Conservation (phyloP, 2,888 invertebrate genomes). For the Platycheirus rosarum region DNA sequence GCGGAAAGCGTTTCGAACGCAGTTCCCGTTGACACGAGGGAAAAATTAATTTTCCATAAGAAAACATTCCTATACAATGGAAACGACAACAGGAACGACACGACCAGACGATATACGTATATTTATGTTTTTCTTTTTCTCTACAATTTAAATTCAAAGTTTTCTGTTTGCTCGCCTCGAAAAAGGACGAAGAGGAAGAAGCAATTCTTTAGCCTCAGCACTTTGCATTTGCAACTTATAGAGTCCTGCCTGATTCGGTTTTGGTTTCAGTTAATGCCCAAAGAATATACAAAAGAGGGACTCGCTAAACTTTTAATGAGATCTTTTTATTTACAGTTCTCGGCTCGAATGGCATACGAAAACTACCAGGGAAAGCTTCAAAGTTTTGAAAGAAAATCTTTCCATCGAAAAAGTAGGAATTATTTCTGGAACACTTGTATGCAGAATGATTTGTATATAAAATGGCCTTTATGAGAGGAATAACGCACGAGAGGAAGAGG, state of each 20-base stretch:
- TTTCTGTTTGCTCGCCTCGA: constrained; percentile 32
- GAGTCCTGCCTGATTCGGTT: constrained; percentile 61
- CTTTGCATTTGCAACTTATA: constrained; percentile 65
- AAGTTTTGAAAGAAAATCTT: constrained; percentile 65
- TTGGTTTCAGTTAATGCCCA: constrained; percentile 71
- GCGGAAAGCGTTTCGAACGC: constrained; percentile 38
- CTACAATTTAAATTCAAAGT: constrained; percentile 58
- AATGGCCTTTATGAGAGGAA: neutral
- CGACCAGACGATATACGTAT: constrained; percentile 37
- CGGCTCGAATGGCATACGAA: constrained; percentile 45
- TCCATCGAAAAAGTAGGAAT: constrained; percentile 4
- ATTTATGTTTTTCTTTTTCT: constrained; percentile 22
- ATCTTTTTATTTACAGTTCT: constrained; percentile 74
- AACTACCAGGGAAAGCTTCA: constrained; percentile 67
- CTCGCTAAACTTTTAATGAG: constrained; percentile 73
- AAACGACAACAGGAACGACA: neutral
- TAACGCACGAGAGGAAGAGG: neutral
- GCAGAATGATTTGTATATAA: constrained; percentile 13
- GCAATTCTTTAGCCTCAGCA: neutral
- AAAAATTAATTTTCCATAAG: constrained; percentile 69
- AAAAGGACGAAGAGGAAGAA: constrained; percentile 27
- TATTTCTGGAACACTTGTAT: constrained; percentile 6
- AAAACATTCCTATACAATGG: constrained; percentile 47
- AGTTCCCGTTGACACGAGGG: constrained; percentile 52
- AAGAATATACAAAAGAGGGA: constrained; percentile 27